Evolutionary conservation across 2,797 vertebrate genomes (phyloP).

Genomic region (Clarias platycephalus): DNA sequence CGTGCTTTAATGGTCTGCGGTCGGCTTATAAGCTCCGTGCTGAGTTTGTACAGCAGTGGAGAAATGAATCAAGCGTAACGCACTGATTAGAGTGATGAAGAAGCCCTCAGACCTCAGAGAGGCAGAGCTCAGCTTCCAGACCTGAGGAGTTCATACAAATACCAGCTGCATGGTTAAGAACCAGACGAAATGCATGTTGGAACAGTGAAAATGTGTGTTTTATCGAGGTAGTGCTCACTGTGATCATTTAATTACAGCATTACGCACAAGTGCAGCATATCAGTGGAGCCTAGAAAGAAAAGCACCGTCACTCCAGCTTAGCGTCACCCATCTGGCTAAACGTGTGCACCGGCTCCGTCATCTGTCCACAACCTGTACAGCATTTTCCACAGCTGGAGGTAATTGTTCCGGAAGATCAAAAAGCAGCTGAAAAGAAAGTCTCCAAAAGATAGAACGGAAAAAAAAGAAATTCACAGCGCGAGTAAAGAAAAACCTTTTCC

Average conservation of each 20-base stretch:
- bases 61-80: neutral
- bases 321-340: neutral
- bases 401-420: neutral
- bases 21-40: neutral
- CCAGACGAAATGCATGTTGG: neutral
- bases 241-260: neutral
- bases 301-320: neutral
- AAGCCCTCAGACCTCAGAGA: neutral
- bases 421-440: neutral
- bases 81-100: neutral
- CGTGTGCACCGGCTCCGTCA: neutral
- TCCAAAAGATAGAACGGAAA: neutral
- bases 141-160: neutral
- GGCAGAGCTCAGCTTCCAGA: neutral
- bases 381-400: slow-evolving; percentile 11
- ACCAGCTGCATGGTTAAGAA: neutral
- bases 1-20: neutral
- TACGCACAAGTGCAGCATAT: neutral
- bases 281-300: neutral
- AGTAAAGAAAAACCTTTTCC: neutral
- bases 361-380: slow-evolving; percentile 9
- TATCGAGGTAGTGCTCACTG: neutral
- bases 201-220: neutral
- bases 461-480: neutral
- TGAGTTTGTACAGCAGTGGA: neutral